Evolutionary conservation across 2,797 vertebrate species (phyloP), one percentile per base, ranked within the genome.

Genomic region (Manis crassicaudata): DNA sequence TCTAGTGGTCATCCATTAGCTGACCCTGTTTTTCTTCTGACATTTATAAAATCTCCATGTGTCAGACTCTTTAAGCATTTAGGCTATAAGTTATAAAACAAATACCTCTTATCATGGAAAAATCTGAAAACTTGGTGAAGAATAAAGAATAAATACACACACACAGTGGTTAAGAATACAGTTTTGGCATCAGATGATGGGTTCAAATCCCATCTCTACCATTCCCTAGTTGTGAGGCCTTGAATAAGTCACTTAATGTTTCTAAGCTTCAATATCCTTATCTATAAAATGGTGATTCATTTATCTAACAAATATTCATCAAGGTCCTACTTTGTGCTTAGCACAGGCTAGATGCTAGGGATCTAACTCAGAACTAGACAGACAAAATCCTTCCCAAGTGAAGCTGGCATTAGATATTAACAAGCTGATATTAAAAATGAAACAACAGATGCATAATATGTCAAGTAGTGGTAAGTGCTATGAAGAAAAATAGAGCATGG

Each of bases 1-100:
- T 92, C 73, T 87, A 77, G 80, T 35, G 3, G 14, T 73, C 40
- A 46, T 43, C 79, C 68, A 35, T 58, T 80, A 95, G 80, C 63
- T 82, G 37, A 43, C 32, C 2, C 3, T 35, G 5, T 75, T 62
- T 70, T 63, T 84, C 77, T 85, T 25, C 16, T 81, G 81, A 75
- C 63, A 50, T 76, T 83, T 93, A 76, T 37, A 56, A 58, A 92
- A 50, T 93, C 37, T 17, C 58, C 46, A 52, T 2, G 4, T 37
- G 75, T 70, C 46, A 50, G 52, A 32, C 40, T 79, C 72, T 90
- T 84, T 80, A 95, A 91, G 70, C 82, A 82, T 79, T 84, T 94
- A 84, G 23, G 20, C 82, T 86, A 82, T 4, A 58, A 88, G 46
- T 93, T 94, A 54, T 25, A 65, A 91, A 90, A 88, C 37, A 86